These are phyloP conservation scores for Telmatochromis brichardi DNA, from an alignment of 2,113 vertebrate species.

Conservation along the genomic window DNA sequence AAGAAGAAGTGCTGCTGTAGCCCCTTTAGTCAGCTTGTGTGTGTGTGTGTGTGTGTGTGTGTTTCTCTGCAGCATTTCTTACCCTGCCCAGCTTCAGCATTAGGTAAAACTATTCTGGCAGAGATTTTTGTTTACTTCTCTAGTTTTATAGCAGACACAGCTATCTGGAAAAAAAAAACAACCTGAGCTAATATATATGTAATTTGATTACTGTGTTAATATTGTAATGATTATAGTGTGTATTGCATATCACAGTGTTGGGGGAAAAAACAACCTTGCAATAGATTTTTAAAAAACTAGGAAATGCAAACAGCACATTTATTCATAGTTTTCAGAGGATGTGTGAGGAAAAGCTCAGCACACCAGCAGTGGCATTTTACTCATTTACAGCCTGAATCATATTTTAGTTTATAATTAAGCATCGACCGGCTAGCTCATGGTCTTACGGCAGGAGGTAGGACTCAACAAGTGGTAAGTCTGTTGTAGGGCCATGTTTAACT, in stretches of 20 bases:
- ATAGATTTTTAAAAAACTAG: background rate
- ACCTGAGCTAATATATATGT: background rate
- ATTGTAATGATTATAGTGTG: background rate
- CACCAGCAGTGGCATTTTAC: fast-evolving
- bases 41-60: background rate
- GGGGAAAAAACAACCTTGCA: background rate
- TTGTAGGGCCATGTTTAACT: background rate
- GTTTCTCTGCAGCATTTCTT: background rate
- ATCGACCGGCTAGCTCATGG: background rate
- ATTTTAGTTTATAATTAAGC: background rate
- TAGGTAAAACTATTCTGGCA: background rate
- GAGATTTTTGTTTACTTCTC: background rate
- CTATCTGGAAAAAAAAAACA: background rate
- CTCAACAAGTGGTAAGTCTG: background rate
- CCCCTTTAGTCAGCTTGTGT: background rate
- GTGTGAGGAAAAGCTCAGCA: background rate
- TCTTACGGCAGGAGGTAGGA: background rate
- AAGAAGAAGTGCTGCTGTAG: conserved; percentile 13
- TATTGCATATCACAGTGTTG: background rate
- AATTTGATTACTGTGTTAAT: background rate
- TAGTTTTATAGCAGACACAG: background rate
- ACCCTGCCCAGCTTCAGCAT: background rate
- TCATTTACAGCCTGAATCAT: background rate
- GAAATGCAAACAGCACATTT: background rate
- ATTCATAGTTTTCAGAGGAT: background rate